Evolutionary conservation across 2,797 vertebrate species (phyloP).

Genomic region (Alfaro cultratus): DNA sequence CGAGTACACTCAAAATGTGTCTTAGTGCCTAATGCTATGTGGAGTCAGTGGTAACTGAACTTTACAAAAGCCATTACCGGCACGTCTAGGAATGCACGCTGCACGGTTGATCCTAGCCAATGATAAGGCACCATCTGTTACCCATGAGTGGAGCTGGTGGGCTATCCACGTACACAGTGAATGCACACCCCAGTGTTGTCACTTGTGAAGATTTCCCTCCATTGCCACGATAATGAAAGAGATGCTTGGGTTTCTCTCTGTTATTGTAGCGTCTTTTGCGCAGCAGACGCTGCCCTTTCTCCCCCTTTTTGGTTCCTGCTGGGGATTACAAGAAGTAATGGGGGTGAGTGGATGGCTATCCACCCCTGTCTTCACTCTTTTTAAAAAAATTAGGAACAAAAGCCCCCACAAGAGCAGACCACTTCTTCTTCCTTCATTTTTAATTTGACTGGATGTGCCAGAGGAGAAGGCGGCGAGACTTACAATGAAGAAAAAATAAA

Average conservation of each 20-base stretch:
- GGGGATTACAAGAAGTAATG: constrained; percentile 74
- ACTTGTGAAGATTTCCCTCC: constrained; percentile 56
- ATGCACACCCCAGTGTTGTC: constrained; percentile 44
- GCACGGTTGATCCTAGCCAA: constrained; percentile 68
- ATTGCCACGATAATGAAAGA: constrained; percentile 62
- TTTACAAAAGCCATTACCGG: constrained; percentile 79
- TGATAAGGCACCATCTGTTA: constrained; percentile 85
- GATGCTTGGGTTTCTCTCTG: constrained; percentile 63
- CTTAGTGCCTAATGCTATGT: constrained; percentile 70
- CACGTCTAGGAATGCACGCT: constrained; percentile 83
- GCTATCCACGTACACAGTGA: constrained; percentile 50
- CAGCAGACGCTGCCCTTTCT: constrained; percentile 72
- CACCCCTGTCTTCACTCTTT: constrained; percentile 48
- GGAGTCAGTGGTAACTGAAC: constrained; percentile 74
- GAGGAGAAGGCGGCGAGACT: constrained; percentile 36
- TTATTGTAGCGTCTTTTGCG: constrained; percentile 78
- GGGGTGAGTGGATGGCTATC: constrained; percentile 50
- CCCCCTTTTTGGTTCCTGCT: constrained; percentile 80
- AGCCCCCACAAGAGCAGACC: constrained; percentile 40
- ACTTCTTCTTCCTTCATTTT: constrained; percentile 34
- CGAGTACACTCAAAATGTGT: constrained; percentile 33
- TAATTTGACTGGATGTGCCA: constrained; percentile 72
- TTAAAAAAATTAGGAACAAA: constrained; percentile 36
- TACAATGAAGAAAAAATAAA: constrained; percentile 27
- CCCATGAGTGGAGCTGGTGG: constrained; percentile 68